Base-by-base conservation (phyloP, 1,140 invertebrate species). In the Pseudomyrmex flavicornis region DNA sequence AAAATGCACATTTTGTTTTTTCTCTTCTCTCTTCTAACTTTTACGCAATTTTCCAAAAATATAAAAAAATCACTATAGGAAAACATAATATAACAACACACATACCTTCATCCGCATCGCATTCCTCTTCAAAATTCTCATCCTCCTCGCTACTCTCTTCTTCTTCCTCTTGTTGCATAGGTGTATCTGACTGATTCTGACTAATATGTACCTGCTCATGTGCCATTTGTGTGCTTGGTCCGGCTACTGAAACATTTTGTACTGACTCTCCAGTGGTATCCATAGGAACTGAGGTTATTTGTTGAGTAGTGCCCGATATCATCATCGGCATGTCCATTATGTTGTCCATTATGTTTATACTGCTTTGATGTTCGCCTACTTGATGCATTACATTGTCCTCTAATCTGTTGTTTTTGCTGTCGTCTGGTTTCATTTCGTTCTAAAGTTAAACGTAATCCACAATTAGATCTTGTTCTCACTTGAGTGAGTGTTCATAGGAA, bases 211-310 rank as follows among this genome's bases (percentile, higher is more conserved):
- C 35, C 91, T 93, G 92, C 69, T 92, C 91, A 68, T 93, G 92
- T n/a, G 89, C 66, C 7, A 90, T 69, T 85, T 94, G 92, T 50
- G 90, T 88, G 85, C 93, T 94, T 50, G 93, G 90, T 65, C 93
- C 93, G 85, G 93, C 90, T 56, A 94, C 86, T 86, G 93, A 92
- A 56, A 93, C 89, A 66, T 89, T 92, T 89, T 93, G 92, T 66
- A 93, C 90, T 58, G 91, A 88, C 88, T 85, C 91, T 65, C 84
- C 89, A 82, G 85, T 91, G 44, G 91, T 91, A 58, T 93, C 92
- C 91, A 94, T 94, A 91, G 94, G 93, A 92, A 94, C 93, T 92
- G 94, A 91, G 82, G 93, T 91, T 85, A 94, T 92, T 90, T 93
- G 92, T 74, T 93, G 89, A 12, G 89, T 89, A 85, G 83, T 93